Percentiles rank a stretch among this genome's conserved stretches.
phyloP scores from a whole-genome alignment of 2,888 invertebrate genomes.

The Hydraecia micacea region DNA sequence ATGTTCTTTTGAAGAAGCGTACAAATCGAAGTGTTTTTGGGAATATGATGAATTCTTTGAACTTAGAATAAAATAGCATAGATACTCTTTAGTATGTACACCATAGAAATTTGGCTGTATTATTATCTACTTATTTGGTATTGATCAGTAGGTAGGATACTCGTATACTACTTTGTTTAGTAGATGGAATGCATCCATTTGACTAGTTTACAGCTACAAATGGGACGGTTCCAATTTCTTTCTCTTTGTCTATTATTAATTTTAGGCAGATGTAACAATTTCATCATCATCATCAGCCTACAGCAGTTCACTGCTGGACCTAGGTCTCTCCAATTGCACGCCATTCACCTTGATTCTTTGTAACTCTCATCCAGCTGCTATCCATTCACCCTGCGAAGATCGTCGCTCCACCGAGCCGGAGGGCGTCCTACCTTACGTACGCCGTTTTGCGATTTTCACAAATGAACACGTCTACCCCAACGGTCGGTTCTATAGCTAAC shows the following conservation, averaged over 20 bases:
- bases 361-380: neutral
- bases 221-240: neutral
- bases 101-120: neutral
- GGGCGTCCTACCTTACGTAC: neutral
- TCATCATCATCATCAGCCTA: neutral
- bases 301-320: neutral
- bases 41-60: neutral
- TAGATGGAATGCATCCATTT: too few relatives aligned
- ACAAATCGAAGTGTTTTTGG: neutral
- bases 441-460: neutral
- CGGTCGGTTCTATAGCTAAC: neutral
- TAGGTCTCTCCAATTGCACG: neutral
- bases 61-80: neutral
- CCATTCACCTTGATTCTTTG: neutral
- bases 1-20: slow-evolving; percentile 39
- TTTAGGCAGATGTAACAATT: neutral
- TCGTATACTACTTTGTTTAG: neutral
- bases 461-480: neutral
- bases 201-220: neutral
- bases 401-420: neutral
- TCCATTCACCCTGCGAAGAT: neutral
- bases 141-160: neutral
- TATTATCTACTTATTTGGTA: neutral
- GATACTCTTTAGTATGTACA: too few relatives aligned
- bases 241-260: too few relatives aligned